phyloP scores from a whole-genome alignment of 2,797 vertebrate genomes.

The Gorsachius magnificus region DNA sequence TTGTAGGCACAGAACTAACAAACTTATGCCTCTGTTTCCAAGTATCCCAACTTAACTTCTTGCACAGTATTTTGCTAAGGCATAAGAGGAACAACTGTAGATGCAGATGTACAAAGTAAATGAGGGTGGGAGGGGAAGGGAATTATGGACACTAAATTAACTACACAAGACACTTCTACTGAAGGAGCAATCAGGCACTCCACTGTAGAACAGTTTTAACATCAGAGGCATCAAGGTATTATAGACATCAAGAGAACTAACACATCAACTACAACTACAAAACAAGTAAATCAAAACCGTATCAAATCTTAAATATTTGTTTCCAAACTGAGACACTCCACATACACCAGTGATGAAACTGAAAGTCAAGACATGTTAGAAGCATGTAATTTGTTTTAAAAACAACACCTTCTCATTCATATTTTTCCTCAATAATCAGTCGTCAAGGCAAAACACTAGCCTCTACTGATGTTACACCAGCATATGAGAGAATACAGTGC shows the following conservation, averaged over 20 bases:
- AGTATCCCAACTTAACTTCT: not conserved
- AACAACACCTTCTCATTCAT: not conserved
- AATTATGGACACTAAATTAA: not conserved
- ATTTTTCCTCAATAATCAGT: not conserved
- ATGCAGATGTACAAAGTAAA: not conserved
- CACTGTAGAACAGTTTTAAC: not conserved
- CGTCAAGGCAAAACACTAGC: not conserved
- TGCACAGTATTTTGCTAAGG: not conserved
- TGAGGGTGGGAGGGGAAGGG: not conserved
- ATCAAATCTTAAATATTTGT: not conserved
- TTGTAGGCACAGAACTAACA: not conserved
- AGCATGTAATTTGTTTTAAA: not conserved
- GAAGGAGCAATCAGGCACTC: not conserved
- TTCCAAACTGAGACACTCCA: not conserved
- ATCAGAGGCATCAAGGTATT: not conserved
- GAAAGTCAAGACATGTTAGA: not conserved
- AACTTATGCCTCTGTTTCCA: not conserved
- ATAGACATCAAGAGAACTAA: not conserved
- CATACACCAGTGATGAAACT: not conserved
- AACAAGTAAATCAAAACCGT: not conserved
- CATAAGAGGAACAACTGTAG: not conserved
- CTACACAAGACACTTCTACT: not conserved
- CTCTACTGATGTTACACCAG: not conserved
- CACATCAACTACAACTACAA: not conserved
- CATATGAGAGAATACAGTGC: not conserved